Conservation (phyloP, 23 tunicate species). For the Phallusia fumigata region DNA sequence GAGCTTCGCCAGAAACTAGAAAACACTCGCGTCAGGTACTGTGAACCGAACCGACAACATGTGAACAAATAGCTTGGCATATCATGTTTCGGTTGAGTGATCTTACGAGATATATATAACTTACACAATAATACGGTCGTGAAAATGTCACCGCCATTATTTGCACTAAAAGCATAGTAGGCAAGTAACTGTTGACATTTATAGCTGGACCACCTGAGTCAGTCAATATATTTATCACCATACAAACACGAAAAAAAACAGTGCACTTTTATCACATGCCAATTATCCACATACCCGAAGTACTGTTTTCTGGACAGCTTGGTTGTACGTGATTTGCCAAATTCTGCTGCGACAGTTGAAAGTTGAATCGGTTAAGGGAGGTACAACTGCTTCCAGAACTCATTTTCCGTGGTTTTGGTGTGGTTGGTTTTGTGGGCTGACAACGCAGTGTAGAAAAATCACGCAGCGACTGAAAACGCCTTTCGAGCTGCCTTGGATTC, state of each 20-base stretch:
- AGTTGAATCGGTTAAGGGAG: conserved; percentile 38
- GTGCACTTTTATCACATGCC: too few relatives aligned
- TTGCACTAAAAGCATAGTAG: too few relatives aligned
- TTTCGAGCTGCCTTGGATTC: not conserved
- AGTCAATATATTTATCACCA: too few relatives aligned
- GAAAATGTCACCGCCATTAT: too few relatives aligned
- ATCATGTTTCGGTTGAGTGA: too few relatives aligned
- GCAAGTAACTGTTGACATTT: too few relatives aligned
- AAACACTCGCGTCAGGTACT: not conserved
- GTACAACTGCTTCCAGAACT: conserved; percentile 33
- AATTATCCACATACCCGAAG: too few relatives aligned
- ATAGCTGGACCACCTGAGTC: too few relatives aligned
- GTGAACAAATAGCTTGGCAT: not conserved
- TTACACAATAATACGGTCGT: too few relatives aligned
- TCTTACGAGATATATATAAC: too few relatives aligned
- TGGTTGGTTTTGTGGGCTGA: conserved; percentile 71
- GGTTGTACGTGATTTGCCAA: not conserved
- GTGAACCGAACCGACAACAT: not conserved
- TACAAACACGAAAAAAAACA: too few relatives aligned
- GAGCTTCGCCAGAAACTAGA: not conserved
- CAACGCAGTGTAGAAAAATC: not conserved
- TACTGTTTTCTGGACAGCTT: too few relatives aligned
- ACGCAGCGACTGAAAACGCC: conserved; percentile 3
- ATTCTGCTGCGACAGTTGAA: conserved; percentile 35
- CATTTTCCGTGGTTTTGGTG: conserved; percentile 65